phyloP scores from a whole-genome alignment of 2,888 invertebrate species.

The Hartigia nigra region DNA sequence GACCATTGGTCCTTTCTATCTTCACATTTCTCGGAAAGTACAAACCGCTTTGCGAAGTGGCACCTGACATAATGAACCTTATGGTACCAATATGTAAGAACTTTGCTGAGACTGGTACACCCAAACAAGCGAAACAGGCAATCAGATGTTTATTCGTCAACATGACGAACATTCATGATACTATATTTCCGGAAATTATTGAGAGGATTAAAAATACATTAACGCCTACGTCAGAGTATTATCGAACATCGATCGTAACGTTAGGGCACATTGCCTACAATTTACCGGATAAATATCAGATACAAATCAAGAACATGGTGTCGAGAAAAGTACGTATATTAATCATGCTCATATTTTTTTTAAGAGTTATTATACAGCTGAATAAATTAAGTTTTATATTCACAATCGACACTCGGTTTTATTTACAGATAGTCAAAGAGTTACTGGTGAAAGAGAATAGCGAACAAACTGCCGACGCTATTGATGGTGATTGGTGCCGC shows the following conservation, averaged over 20 bases:
- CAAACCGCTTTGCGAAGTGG: conserved; percentile 82
- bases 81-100: conserved; percentile 89
- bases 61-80: conserved; percentile 80
- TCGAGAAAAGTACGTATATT: conserved; percentile 79
- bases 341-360: background rate
- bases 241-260: conserved; percentile 93
- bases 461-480: conserved; percentile 68
- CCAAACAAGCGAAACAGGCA: conserved; percentile 97
- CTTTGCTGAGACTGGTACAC: conserved; percentile 88
- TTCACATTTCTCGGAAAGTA: conserved; percentile 90
- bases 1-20: conserved; percentile 84
- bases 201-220: conserved; percentile 83
- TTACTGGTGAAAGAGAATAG: conserved; percentile 84
- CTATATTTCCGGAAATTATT: conserved; percentile 85
- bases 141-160: conserved; percentile 92
- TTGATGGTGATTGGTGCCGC: conserved; percentile 80
- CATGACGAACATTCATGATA: conserved; percentile 76
- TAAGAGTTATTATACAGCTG: background rate
- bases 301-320: conserved; percentile 93
- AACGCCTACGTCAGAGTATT: conserved; percentile 80
- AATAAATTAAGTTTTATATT: conserved; percentile 14
- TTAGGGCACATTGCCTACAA: conserved; percentile 95
- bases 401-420: conserved; percentile 5
- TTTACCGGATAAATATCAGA: conserved; percentile 89
- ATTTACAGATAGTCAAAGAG: conserved; percentile 88